A percentile compares a stretch with the other conserved stretches of the same genome.
phyloP scores from a whole-genome alignment of 2,113 vertebrate genomes.

The Apodemus speciosus region DNA sequence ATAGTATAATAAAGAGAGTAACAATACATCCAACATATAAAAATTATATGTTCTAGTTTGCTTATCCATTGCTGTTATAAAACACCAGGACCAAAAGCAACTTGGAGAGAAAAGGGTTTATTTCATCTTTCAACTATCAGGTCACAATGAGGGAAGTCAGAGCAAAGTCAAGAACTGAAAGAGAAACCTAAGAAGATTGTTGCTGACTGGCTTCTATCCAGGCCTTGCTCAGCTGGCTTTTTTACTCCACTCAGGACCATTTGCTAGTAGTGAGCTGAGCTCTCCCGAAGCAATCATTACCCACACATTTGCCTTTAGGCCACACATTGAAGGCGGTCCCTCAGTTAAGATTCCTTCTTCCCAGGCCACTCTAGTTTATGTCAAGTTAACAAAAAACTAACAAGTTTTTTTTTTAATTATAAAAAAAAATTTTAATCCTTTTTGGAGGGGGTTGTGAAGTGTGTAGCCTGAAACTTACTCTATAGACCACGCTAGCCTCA shows the following conservation, averaged over 20 bases:
- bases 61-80: not conserved
- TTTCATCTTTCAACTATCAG: not conserved
- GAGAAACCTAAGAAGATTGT: not conserved
- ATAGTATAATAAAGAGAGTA: not conserved
- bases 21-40: constrained; percentile 20
- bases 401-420: not conserved
- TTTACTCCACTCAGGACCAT: not conserved
- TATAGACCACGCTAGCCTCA: not conserved
- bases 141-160: not conserved
- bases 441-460: too few species aligned
- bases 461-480: not conserved
- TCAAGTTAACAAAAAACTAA: not conserved
- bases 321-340: not conserved
- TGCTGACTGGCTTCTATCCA: not conserved
- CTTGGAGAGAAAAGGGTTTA: not conserved
- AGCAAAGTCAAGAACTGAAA: not conserved
- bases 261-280: not conserved
- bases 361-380: not conserved
- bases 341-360: not conserved
- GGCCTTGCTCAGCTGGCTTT: too few species aligned
- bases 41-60: not conserved
- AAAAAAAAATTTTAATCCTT: too few species aligned
- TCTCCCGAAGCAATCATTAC: not conserved
- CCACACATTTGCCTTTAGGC: not conserved
- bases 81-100: not conserved